A percentile compares a stretch with the other conserved stretches of the same genome.
Conservation (phyloP, 1,140 invertebrate genomes). For the Luehdorfia chinensis region DNA sequence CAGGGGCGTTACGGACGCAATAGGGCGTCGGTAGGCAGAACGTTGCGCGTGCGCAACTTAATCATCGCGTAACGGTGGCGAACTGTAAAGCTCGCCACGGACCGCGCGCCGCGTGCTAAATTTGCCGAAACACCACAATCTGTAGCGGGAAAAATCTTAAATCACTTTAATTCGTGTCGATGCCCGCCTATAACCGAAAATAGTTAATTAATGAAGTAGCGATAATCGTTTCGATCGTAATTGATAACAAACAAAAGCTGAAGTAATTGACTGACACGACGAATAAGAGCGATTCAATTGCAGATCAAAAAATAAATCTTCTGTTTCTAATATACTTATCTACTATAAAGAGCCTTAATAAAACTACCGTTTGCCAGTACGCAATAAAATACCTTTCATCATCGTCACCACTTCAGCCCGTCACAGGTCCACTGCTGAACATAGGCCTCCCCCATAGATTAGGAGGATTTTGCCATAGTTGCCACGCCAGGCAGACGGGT, state of each 20-base stretch:
- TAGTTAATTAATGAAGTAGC: slow-evolving; percentile 37
- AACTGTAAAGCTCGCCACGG: slow-evolving; percentile 70
- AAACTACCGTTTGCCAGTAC: no score
- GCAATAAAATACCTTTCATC: no score
- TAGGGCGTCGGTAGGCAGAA: slow-evolving; percentile 31
- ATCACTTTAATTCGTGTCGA: slow-evolving; percentile 46
- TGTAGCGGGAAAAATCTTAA: slow-evolving; percentile 68
- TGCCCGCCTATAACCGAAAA: slow-evolving; percentile 39
- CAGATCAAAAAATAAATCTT: no score
- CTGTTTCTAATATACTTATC: no score
- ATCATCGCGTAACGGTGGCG: slow-evolving; percentile 72
- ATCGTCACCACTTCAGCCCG: no score
- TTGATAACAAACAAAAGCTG: background rate
- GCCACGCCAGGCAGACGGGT: no score
- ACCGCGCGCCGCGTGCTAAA: slow-evolving; percentile 67
- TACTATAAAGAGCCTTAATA: no score
- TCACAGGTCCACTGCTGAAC: no score
- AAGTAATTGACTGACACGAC: no score
- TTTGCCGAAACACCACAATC: slow-evolving; percentile 70
- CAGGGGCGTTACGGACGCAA: slow-evolving; percentile 24
- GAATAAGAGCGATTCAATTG: no score
- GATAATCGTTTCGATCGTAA: slow-evolving; percentile 14
- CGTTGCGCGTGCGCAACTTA: slow-evolving; percentile 57
- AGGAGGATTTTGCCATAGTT: no score
- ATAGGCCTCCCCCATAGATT: no score